Conservation (phyloP, 1,140 invertebrate genomes). For the Bombus cullumanus region DNA sequence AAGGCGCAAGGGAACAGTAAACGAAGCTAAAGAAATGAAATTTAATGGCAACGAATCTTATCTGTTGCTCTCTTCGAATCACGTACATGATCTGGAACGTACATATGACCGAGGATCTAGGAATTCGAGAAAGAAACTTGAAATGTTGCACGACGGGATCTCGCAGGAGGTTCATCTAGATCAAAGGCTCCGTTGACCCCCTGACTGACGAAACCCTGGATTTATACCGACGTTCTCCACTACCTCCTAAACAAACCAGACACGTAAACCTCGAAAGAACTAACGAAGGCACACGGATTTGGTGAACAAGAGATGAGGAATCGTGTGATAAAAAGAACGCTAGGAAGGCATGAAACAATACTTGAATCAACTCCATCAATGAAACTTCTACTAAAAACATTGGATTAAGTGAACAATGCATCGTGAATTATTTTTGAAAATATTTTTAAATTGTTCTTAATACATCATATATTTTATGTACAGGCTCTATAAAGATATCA, state of each 20-base stretch:
- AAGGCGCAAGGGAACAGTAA: neutral
- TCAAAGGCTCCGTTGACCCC: conserved; percentile 57
- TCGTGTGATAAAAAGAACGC: neutral
- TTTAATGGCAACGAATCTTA: conserved; percentile 38
- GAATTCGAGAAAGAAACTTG: conserved; percentile 62
- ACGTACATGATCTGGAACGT: conserved; percentile 52
- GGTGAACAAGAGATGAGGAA: neutral
- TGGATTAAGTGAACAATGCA: too few relatives aligned
- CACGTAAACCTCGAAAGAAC: conserved; percentile 15
- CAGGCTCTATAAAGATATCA: too few relatives aligned
- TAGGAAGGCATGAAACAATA: neutral
- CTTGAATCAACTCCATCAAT: neutral
- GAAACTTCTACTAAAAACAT: neutral
- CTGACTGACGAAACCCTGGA: conserved; percentile 55
- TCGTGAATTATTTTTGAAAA: neutral
- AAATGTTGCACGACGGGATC: conserved; percentile 54
- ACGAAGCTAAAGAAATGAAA: conserved; percentile 16
- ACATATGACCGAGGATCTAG: conserved; percentile 50
- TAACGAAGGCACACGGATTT: neutral
- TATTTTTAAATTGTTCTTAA: neutral
- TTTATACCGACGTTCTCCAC: conserved; percentile 49
- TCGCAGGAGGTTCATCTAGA: conserved; percentile 54
- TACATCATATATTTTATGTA: neutral
- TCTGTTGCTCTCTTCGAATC: conserved; percentile 41
- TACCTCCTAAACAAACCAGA: conserved; percentile 40